These are phyloP conservation scores for Melanotaenia parkinsoni DNA, from an alignment of 2,797 vertebrate species.

Conservation along the genomic window DNA sequence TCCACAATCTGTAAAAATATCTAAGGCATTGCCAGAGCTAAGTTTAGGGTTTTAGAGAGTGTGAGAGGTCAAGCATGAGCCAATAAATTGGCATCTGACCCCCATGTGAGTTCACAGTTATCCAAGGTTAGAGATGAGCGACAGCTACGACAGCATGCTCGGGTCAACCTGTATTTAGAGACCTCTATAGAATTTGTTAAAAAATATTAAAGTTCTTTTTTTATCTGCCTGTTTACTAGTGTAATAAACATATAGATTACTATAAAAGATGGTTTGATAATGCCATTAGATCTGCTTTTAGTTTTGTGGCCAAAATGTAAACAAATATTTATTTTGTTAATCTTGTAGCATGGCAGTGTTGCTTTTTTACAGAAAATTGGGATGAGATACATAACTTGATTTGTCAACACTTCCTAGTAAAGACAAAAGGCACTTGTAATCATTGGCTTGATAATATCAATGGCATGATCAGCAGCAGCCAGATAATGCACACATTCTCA, in stretches of 20 bases:
- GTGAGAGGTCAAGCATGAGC: slow-evolving; percentile 72
- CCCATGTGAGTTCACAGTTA: slow-evolving; percentile 40
- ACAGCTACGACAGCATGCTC: slow-evolving; percentile 16
- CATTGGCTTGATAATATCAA: slow-evolving; percentile 36
- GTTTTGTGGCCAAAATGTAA: not conserved
- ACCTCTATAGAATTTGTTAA: not conserved
- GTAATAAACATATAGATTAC: not conserved
- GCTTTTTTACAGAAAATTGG: not conserved
- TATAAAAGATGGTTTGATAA: not conserved
- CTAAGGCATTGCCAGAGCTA: slow-evolving; percentile 61
- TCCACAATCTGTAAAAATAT: slow-evolving; percentile 54
- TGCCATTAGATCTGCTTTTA: not conserved
- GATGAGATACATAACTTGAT: not conserved
- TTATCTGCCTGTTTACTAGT: not conserved
- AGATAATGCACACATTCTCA: slow-evolving; percentile 15
- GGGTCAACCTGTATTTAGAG: slow-evolving; percentile 1
- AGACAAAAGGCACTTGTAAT: slow-evolving; percentile 13
- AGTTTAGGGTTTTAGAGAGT: slow-evolving; percentile 74
- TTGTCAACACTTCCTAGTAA: not conserved
- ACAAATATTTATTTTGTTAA: not conserved
- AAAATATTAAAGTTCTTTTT: not conserved
- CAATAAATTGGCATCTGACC: slow-evolving; percentile 60
- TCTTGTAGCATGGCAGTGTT: not conserved
- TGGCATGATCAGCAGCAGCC: slow-evolving; percentile 23
- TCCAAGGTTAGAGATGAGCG: slow-evolving; percentile 35